Base-by-base conservation (phyloP, 2,888 invertebrate genomes). In the Caenorhabditis sp. region DNA sequence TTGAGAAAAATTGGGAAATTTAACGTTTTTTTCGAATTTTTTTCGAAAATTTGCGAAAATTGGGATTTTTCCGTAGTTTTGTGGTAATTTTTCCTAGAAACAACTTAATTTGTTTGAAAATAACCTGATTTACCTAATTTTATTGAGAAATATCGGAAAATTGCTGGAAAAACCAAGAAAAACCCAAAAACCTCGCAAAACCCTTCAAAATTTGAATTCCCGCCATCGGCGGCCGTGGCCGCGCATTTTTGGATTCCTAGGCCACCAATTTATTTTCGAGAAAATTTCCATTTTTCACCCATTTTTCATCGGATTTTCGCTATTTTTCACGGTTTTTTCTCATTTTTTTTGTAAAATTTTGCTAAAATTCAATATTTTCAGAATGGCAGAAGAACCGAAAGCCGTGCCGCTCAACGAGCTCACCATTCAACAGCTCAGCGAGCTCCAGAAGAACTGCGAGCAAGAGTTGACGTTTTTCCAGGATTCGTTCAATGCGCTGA, bases 401-500 rank as follows among this genome's bases (percentile, higher is more conserved):
- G 68, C 62, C 6, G 72, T 83, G 11, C 77, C 83, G n/a, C 65
- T 83, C 24, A 37, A 40, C 22, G 85, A 88, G 5, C 83, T 89
- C 62, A 79, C 83, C 32, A 56, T 88, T 9, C 88, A 89, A 37
- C 88, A 89, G 56, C 80, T 89, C 28, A 82, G 79, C 35, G 79
- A 80, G 61, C 74, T 89, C 15, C 85, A 88, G 47, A 86, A 88
- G 55, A 84, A 86, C 40, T 79, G 89, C 28, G 88, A 88, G 15
- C 82, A 82, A 24, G 89, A 89, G 47, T 64, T 86, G 5, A 78
- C 69, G 11, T 94, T 97, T 58, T 96, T 97, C 92, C 95, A 96
- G 94, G 96, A 96, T 86, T 97, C 97, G 0, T 92, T 97, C 85
- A 95, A 95, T 91, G 95, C 96, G 24, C 93, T 98, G 72, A 96